Conservation (phyloP, 2,888 invertebrate genomes). For the Cyaniris semiargus region DNA sequence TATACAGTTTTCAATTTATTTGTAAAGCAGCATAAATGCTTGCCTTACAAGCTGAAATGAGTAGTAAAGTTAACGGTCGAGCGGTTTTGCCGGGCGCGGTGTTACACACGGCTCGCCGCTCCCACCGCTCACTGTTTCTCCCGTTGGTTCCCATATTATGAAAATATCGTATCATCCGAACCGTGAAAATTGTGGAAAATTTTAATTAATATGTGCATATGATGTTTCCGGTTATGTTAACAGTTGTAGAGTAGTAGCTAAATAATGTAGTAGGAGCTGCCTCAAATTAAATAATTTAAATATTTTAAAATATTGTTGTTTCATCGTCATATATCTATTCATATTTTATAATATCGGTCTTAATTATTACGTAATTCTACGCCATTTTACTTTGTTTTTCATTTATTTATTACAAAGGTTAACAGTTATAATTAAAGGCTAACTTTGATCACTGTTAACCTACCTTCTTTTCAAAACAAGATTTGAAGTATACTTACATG, state of each 20-base stretch:
- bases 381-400: no score
- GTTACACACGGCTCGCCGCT: background rate
- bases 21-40: background rate
- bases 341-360: no score
- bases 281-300: background rate
- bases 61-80: conserved; percentile 5
- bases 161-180: background rate
- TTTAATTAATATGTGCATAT: background rate
- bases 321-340: no score
- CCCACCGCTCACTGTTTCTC: conserved; percentile 7
- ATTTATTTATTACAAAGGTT: no score
- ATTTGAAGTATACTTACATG: conserved; percentile 65
- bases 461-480: no score
- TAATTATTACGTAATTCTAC: no score
- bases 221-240: background rate
- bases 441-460: no score
- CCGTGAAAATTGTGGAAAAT: conserved; percentile 16
- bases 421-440: no score
- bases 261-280: background rate
- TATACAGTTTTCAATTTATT: no score
- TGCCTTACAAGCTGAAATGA: background rate
- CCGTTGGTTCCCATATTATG: conserved; percentile 8
- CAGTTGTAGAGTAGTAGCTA: background rate
- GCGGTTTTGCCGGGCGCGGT: background rate
- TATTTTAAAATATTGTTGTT: background rate